Percentiles rank a stretch among this genome's conserved stretches.
Conservation (phyloP, 2,797 vertebrate genomes). For the Darevskia nairensis region DNA sequence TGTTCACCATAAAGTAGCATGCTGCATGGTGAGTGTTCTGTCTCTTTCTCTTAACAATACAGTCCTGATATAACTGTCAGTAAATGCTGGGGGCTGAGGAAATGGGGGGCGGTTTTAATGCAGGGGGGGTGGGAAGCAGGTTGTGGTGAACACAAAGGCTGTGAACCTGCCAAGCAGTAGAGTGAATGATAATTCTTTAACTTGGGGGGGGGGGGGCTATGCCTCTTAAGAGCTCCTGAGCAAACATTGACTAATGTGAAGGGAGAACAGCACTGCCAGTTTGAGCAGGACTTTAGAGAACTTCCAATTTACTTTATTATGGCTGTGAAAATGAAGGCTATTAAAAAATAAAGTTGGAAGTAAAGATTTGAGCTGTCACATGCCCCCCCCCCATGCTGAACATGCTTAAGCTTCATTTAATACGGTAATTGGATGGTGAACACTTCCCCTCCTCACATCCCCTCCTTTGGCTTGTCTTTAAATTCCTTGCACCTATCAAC, state of each 20-base stretch:
- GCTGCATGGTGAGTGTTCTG: no score
- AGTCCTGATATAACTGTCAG: not conserved
- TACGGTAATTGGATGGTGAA: not conserved
- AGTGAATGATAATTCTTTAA: conserved; percentile 51
- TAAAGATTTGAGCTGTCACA: no score
- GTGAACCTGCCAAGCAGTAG: conserved; percentile 34
- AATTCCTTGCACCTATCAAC: conserved; percentile 67
- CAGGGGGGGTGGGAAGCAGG: not conserved
- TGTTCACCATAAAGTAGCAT: not conserved
- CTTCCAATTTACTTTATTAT: no score
- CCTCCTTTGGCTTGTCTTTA: conserved; percentile 39
- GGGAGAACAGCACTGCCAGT: no score
- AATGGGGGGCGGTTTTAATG: not conserved
- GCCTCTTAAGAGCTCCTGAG: conserved; percentile 27
- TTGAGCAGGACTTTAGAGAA: no score
- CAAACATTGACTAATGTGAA: conserved; percentile 47
- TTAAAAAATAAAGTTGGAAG: no score
- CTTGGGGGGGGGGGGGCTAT: conserved; percentile 36
- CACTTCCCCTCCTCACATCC: no score
- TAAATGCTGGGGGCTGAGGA: not conserved
- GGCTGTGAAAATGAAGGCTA: no score
- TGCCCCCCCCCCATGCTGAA: no score
- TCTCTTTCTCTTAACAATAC: not conserved
- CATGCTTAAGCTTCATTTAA: no score
- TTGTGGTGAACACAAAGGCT: rapidly evolving